A percentile compares a stretch with the other conserved stretches of the same genome.
phyloP scores from a whole-genome alignment of 2,113 vertebrate species.

The Scomber japonicus region DNA sequence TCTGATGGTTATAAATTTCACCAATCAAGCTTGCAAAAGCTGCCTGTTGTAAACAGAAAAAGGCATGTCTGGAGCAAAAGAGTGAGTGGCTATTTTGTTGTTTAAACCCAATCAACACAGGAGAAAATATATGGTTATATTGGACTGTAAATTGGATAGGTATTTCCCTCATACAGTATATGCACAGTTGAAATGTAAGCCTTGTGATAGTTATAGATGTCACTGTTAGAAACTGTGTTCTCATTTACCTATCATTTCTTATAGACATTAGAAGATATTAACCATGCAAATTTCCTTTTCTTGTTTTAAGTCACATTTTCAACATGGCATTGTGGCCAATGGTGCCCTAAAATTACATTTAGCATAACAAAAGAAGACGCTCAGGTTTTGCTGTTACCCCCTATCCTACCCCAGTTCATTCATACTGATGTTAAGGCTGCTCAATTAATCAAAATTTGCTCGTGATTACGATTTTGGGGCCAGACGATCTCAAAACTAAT shows the following conservation, averaged over 20 bases:
- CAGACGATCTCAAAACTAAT: too few species aligned
- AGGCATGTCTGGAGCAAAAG: neutral
- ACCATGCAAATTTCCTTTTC: slow-evolving; percentile 8
- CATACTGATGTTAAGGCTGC: neutral
- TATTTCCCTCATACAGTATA: neutral
- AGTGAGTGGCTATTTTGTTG: neutral
- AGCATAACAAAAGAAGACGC: slow-evolving; percentile 27
- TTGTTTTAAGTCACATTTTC: slow-evolving; percentile 32
- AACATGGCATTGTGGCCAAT: neutral
- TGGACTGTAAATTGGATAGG: neutral
- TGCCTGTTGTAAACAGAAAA: slow-evolving; percentile 19
- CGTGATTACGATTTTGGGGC: too few species aligned
- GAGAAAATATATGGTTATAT: neutral
- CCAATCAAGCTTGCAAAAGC: slow-evolving; percentile 44
- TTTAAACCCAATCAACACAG: neutral
- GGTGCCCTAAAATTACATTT: slow-evolving; percentile 36
- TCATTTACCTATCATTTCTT: slow-evolving; percentile 49
- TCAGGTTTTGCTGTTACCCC: slow-evolving; percentile 1
- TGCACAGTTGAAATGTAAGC: neutral
- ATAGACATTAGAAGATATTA: slow-evolving; percentile 50
- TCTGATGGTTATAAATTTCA: slow-evolving; percentile 53
- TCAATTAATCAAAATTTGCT: too few species aligned
- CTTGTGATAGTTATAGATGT: neutral
- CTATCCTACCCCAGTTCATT: neutral
- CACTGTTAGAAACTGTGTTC: slow-evolving; percentile 2